phyloP scores from a whole-genome alignment of 2,888 invertebrate genomes.

The Conomelus anceps region DNA sequence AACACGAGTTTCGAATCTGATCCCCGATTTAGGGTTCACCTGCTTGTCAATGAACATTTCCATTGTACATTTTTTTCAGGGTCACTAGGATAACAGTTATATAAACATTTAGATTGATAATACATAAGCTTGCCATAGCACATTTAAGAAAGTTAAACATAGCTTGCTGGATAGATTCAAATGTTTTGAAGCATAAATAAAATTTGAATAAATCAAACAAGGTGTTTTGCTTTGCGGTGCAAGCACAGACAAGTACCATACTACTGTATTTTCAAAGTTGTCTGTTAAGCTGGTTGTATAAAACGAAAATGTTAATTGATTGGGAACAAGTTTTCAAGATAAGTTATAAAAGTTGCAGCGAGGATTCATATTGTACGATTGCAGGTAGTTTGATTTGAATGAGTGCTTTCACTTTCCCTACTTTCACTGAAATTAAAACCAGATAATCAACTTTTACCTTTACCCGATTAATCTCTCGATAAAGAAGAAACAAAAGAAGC shows the following conservation, averaged over 20 bases:
- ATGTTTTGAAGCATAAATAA: too few species aligned
- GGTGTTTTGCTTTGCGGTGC: too few species aligned
- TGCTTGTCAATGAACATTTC: not conserved
- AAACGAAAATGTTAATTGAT: too few species aligned
- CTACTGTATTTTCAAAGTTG: too few species aligned
- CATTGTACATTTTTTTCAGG: not conserved
- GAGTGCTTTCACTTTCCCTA: not conserved
- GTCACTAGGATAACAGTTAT: not conserved
- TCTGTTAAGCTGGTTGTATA: too few species aligned
- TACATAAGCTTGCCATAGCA: not conserved
- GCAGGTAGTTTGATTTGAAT: not conserved
- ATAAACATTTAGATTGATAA: not conserved
- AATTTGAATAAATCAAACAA: too few species aligned
- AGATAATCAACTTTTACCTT: not conserved
- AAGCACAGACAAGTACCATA: too few species aligned
- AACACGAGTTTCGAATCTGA: not conserved
- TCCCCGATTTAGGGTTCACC: not conserved
- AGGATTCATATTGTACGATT: not conserved
- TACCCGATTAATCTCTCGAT: not conserved
- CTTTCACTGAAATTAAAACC: not conserved
- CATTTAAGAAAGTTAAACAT: not conserved
- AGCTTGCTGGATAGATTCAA: too few species aligned
- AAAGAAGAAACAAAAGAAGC: not conserved
- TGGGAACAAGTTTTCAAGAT: not conserved
- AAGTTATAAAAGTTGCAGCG: not conserved